Percentiles rank a stretch among this genome's conserved stretches.
Evolutionary conservation across 2,888 invertebrate species (phyloP).

Genomic region (Phaonia tiefii): DNA sequence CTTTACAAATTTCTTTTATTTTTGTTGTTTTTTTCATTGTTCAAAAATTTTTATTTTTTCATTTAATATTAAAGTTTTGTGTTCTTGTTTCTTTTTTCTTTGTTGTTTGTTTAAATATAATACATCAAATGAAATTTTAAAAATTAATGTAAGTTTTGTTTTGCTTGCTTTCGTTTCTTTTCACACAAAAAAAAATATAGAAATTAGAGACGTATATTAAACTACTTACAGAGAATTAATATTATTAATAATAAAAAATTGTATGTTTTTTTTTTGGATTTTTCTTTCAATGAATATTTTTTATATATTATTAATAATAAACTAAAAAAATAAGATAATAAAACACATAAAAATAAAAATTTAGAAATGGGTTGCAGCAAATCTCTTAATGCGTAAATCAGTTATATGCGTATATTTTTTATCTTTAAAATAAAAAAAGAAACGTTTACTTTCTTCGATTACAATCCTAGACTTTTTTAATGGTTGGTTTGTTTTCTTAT

Average conservation of each 20-base stretch:
- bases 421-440: conserved; percentile 68
- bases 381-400: conserved; percentile 69
- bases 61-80: conserved; percentile 57
- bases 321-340: conserved; percentile 63
- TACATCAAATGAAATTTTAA: conserved; percentile 64
- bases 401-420: conserved; percentile 63
- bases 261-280: conserved; percentile 44
- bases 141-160: conserved; percentile 57
- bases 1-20: conserved; percentile 56
- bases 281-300: conserved; percentile 49
- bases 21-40: conserved; percentile 53
- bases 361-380: conserved; percentile 68
- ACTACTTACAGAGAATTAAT: conserved; percentile 71
- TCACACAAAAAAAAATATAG: conserved; percentile 65
- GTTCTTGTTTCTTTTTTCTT: conserved; percentile 44
- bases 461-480: conserved; percentile 50
- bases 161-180: conserved; percentile 53
- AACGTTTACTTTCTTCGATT: conserved; percentile 64
- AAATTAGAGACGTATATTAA: conserved; percentile 69
- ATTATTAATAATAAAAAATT: conserved; percentile 61
- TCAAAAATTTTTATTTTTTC: conserved; percentile 46
- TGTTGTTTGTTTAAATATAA: conserved; percentile 51
- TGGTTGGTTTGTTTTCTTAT: conserved; percentile 44
- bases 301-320: conserved; percentile 62
- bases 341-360: conserved; percentile 63